These are phyloP conservation scores for Sminthurides aquaticus DNA, from an alignment of 2,888 invertebrate genomes.

Conservation along the genomic window DNA sequence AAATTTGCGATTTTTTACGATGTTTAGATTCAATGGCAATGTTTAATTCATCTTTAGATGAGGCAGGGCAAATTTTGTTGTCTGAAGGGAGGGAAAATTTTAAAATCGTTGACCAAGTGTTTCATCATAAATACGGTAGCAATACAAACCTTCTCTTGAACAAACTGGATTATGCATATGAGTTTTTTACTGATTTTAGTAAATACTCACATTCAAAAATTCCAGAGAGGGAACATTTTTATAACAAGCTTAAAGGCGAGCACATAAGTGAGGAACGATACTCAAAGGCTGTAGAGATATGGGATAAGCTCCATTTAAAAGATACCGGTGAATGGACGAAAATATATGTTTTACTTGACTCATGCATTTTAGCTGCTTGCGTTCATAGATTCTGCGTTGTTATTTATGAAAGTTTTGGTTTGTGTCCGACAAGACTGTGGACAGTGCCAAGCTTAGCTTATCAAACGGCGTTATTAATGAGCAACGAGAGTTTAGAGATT, in stretches of 20 bases:
- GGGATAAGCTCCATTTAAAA: conserved; percentile 4
- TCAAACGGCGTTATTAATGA: not conserved
- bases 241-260: not conserved
- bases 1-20: not conserved
- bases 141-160: not conserved
- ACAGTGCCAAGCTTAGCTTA: conserved; percentile 3
- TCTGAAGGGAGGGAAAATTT: not conserved
- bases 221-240: conserved; percentile 5
- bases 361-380: not conserved
- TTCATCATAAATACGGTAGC: not conserved
- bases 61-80: not conserved
- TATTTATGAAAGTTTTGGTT: not conserved
- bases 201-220: not conserved
- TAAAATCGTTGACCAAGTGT: not conserved
- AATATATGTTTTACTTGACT: conserved; percentile 1
- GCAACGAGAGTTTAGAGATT: not conserved
- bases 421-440: not conserved
- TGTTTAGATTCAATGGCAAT: not conserved
- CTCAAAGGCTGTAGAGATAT: not conserved
- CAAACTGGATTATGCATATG: not conserved
- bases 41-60: not conserved
- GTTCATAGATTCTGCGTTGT: not conserved
- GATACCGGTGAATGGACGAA: conserved; percentile 1
- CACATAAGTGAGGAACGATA: conserved; percentile 4
- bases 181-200: not conserved